A percentile compares a stretch with the other conserved stretches of the same genome.
Conservation (phyloP, 2,888 invertebrate genomes). For the Odontocolon sp. region DNA sequence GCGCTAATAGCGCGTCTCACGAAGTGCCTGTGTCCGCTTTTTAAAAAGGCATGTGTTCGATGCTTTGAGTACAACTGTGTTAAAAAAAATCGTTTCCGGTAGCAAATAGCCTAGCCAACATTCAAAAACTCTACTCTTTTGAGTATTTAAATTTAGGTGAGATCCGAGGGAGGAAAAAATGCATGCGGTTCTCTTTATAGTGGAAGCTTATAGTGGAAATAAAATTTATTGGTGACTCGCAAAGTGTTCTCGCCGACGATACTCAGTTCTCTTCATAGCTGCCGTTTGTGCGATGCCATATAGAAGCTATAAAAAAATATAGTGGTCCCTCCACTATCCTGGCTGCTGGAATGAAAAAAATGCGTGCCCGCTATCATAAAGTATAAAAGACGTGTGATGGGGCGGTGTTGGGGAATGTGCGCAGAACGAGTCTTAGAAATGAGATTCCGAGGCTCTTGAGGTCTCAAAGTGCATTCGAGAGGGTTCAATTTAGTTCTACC, state of each 20-base stretch:
- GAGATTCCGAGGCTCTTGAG: too few relatives aligned
- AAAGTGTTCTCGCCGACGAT: conserved; percentile 7
- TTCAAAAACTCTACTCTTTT: background rate
- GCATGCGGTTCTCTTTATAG: background rate
- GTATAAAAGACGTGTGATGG: conserved; percentile 12
- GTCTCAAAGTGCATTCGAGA: conserved; percentile 7
- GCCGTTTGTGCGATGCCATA: conserved; percentile 18
- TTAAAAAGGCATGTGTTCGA: background rate
- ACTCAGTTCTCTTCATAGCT: conserved; percentile 8
- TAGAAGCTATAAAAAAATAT: conserved; percentile 7
- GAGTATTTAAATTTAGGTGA: background rate
- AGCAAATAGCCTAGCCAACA: background rate
- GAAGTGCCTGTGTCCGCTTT: background rate
- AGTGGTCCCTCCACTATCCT: background rate
- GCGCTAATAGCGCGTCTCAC: conserved; percentile 23
- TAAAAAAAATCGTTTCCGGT: background rate
- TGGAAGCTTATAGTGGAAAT: conserved; percentile 13
- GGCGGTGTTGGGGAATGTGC: conserved; percentile 4
- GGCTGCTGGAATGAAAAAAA: conserved; percentile 17
- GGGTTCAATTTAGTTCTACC: conserved; percentile 9
- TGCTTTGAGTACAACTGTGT: background rate
- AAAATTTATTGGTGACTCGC: conserved; percentile 35
- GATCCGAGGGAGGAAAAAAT: background rate
- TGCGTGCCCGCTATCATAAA: conserved; percentile 11
- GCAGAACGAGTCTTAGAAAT: conserved; percentile 7